Conservation (phyloP, 1,140 invertebrate genomes). For the Berghia stephanieae region DNA sequence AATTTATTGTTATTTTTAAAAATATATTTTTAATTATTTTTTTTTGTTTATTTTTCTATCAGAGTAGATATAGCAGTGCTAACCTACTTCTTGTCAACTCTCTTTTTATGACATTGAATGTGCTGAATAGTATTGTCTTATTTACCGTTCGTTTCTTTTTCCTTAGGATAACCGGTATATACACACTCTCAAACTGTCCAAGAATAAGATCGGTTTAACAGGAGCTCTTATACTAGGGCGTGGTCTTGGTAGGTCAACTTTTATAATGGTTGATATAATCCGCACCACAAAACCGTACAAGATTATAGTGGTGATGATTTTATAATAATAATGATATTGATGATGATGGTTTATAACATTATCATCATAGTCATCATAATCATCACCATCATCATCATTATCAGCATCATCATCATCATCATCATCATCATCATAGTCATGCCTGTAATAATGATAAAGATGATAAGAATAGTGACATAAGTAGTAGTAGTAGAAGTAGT, state of each 20-base stretch:
- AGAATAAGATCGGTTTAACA: conserved; percentile 52
- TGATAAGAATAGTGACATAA: background rate
- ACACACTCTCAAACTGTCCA: conserved; percentile 53
- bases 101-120: background rate
- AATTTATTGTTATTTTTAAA: too few species aligned
- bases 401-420: too few species aligned
- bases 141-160: background rate
- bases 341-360: background rate
- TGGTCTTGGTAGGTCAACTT: conserved; percentile 47
- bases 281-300: background rate
- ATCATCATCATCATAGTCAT: too few species aligned
- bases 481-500: too few species aligned
- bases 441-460: background rate
- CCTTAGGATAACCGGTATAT: conserved; percentile 52
- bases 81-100: background rate
- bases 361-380: too few species aligned
- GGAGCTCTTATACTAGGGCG: conserved; percentile 51
- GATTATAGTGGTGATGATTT: background rate
- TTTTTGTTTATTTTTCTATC: background rate
- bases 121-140: background rate
- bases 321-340: background rate
- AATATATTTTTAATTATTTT: too few species aligned
- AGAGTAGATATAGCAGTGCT: background rate
- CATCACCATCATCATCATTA: too few species aligned
- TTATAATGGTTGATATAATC: background rate